These are phyloP conservation scores for Octomys mimax DNA, from an alignment of 2,797 vertebrate genomes.

Conservation along the genomic window DNA sequence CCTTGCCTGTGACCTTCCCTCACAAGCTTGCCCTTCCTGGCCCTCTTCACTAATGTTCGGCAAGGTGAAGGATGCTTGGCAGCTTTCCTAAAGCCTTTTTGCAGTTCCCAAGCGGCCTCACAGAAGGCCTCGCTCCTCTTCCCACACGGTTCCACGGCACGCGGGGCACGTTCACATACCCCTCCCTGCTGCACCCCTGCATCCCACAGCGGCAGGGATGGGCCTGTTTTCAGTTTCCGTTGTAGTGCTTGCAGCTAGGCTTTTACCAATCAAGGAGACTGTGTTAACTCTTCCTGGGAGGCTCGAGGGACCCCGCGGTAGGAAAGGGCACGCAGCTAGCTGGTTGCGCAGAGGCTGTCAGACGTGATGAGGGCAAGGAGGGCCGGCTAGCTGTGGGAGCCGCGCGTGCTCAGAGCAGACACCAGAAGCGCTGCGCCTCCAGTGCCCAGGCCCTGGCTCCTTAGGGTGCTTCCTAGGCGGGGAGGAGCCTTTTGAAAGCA, in stretches of 20 bases:
- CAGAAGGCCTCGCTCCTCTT: neutral
- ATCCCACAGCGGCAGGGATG: neutral
- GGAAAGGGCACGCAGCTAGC: neutral
- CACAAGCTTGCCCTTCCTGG: neutral
- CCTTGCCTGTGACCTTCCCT: neutral
- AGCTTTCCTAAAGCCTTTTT: neutral
- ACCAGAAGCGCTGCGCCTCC: neutral
- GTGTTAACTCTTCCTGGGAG: conserved; percentile 11
- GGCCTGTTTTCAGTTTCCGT: neutral
- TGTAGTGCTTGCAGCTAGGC: neutral
- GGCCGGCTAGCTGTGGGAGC: neutral
- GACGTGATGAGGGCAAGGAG: neutral
- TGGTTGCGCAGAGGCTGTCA: neutral
- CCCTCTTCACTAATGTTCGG: neutral
- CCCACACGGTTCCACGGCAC: neutral
- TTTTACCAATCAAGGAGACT: neutral
- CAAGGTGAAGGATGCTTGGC: neutral
- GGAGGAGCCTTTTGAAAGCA: conserved; percentile 47
- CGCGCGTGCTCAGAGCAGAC: neutral
- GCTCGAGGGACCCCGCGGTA: neutral
- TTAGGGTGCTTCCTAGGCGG: conserved; percentile 59
- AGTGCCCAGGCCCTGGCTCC: neutral
- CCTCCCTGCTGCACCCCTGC: neutral
- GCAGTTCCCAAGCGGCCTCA: neutral
- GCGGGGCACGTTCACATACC: neutral